Conservation (phyloP, 2,797 vertebrate genomes). For the Esox masquinongy region DNA sequence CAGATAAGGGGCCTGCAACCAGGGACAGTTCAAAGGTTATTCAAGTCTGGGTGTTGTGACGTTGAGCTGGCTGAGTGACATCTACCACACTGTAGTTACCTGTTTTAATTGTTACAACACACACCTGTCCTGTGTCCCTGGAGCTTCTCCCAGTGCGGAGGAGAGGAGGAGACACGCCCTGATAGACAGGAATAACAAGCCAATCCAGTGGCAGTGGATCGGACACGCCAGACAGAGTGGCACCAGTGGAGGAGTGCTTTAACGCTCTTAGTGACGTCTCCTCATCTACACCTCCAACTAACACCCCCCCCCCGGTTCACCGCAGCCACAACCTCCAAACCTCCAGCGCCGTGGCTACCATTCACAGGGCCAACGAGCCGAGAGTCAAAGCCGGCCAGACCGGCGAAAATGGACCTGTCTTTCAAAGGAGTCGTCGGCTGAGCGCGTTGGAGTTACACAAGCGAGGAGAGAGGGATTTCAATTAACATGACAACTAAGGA, state of each 20-base stretch:
- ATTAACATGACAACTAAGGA: slow-evolving; percentile 80
- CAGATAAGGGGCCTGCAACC: slow-evolving; percentile 9
- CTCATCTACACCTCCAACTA: slow-evolving; percentile 59
- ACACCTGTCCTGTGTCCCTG: slow-evolving; percentile 48
- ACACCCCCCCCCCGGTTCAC: not conserved
- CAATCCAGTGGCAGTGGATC: slow-evolving; percentile 65
- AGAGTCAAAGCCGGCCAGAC: slow-evolving; percentile 40
- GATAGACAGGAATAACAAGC: slow-evolving; percentile 79
- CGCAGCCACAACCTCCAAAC: not conserved
- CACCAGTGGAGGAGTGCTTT: slow-evolving; percentile 60
- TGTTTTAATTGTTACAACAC: not conserved
- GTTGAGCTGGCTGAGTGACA: not conserved
- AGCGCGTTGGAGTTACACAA: slow-evolving; percentile 51
- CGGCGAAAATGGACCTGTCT: slow-evolving; percentile 53
- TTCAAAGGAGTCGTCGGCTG: slow-evolving; percentile 61
- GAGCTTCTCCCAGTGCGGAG: slow-evolving; percentile 45
- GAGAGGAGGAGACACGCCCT: slow-evolving; percentile 75
- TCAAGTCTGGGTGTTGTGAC: not conserved
- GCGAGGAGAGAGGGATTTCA: slow-evolving; percentile 57
- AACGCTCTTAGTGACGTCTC: slow-evolving; percentile 38
- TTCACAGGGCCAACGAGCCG: slow-evolving; percentile 63
- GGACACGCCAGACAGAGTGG: slow-evolving; percentile 68
- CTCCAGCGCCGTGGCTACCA: slow-evolving; percentile 37
- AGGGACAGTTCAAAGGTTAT: not conserved
- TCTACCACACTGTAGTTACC: not conserved